phyloP scores from a whole-genome alignment of 1,140 invertebrate genomes.

The Drosophila kurseongensis region DNA sequence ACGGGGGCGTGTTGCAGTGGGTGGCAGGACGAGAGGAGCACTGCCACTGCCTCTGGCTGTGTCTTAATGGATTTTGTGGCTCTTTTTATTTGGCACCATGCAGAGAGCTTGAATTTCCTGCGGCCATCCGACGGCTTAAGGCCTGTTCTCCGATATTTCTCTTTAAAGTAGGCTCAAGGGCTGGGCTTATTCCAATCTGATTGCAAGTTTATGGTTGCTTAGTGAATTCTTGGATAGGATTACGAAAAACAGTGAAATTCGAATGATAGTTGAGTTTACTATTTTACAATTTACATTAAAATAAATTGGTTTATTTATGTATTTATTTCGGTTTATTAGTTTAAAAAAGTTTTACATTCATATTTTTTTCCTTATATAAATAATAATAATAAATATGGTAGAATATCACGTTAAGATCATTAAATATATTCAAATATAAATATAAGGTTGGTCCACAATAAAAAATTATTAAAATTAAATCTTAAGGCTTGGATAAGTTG shows the following conservation, averaged over 20 bases:
- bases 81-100: slow-evolving; percentile 75
- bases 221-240: background rate
- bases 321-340: no score
- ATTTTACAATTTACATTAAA: background rate
- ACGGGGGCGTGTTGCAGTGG: slow-evolving; percentile 16
- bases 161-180: slow-evolving; percentile 28
- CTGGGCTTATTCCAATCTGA: slow-evolving; percentile 9
- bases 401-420: no score
- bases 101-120: slow-evolving; percentile 52
- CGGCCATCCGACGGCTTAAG: slow-evolving; percentile 25
- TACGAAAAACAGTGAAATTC: background rate
- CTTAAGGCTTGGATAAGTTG: no score
- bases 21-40: slow-evolving; percentile 8
- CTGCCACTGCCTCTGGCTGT: slow-evolving; percentile 33
- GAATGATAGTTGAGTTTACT: background rate
- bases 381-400: no score
- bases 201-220: slow-evolving; percentile 23
- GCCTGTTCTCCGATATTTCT: slow-evolving; percentile 5
- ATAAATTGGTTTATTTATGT: no score
- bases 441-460: background rate
- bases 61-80: slow-evolving; percentile 76
- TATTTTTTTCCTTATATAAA: no score
- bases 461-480: background rate
- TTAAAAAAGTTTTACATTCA: no score
- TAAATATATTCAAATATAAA: no score